Conservation (phyloP, 2,797 vertebrate genomes). For the Discoglossus pictus region DNA sequence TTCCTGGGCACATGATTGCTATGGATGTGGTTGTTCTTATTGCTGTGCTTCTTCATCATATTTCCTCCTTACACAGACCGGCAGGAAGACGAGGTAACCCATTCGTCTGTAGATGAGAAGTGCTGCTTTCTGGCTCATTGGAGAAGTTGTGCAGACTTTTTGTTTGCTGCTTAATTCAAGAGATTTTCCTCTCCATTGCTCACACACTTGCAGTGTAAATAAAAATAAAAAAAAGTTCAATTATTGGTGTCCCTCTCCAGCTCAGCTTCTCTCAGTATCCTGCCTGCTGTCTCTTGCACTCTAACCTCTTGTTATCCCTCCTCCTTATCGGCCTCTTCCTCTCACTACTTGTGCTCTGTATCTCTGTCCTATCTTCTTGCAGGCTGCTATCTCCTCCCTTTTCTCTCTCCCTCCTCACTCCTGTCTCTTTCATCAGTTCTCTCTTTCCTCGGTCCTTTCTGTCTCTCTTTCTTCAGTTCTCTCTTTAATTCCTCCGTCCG, state of each 20-base stretch:
- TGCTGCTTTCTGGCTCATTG: conserved; percentile 58
- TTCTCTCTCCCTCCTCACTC: conserved; percentile 55
- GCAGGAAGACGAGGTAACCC: conserved; percentile 61
- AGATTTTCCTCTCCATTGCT: conserved; percentile 61
- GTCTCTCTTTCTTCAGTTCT: conserved; percentile 29
- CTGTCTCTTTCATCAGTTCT: conserved; percentile 55
- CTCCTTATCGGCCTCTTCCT: conserved; percentile 47
- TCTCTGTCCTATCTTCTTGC: conserved; percentile 56
- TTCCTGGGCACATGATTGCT: conserved; percentile 70
- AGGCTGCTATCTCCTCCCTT: conserved; percentile 36
- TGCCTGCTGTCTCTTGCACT: neutral
- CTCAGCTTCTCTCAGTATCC: neutral
- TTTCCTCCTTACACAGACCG: conserved; percentile 78
- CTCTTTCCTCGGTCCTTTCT: conserved; percentile 51
- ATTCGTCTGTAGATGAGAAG: conserved; percentile 57
- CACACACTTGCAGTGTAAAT: conserved; percentile 45
- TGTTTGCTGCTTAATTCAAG: conserved; percentile 54
- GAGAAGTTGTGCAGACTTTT: conserved; percentile 60
- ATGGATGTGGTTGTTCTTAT: conserved; percentile 67
- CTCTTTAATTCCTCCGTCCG: conserved; percentile 39
- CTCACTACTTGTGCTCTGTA: conserved; percentile 54
- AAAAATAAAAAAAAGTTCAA: no score
- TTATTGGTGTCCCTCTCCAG: conserved; percentile 25
- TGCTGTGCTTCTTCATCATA: conserved; percentile 84
- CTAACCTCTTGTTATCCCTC: conserved; percentile 9